Evolutionary conservation across 2,888 invertebrate genomes (phyloP).

Genomic region (Erannis defoliaria): DNA sequence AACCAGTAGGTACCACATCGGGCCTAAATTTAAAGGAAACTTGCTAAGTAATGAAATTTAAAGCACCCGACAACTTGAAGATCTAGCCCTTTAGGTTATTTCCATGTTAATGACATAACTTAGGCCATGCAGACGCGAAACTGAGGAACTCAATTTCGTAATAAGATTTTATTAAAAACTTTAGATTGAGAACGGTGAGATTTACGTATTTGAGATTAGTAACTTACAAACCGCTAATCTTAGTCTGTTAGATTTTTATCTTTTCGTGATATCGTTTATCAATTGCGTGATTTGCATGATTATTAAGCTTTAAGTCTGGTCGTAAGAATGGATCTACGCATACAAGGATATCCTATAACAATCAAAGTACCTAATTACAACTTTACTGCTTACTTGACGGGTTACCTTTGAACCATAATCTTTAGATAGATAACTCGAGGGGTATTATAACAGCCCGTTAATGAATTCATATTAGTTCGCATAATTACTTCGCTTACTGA

Average conservation of each 20-base stretch:
- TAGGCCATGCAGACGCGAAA: slow-evolving; percentile 13
- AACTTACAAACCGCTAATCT: background rate
- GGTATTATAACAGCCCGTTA: background rate
- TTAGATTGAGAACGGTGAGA: background rate
- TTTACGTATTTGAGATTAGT: background rate
- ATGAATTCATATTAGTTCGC: slow-evolving; percentile 5
- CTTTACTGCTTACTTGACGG: no score
- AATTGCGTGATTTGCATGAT: no score
- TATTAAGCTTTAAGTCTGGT: no score
- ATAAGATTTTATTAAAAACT: slow-evolving; percentile 22
- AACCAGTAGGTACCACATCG: slow-evolving; percentile 15
- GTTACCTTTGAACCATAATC: no score
- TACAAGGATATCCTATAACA: no score
- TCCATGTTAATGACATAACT: slow-evolving; percentile 32
- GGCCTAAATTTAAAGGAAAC: slow-evolving; percentile 37
- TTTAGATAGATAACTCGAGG: background rate
- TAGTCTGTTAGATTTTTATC: no score
- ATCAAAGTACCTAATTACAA: no score
- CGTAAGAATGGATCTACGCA: no score
- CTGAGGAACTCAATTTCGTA: slow-evolving; percentile 16
- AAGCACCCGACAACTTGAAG: slow-evolving; percentile 24
- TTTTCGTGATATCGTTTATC: no score
- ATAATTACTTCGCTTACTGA: slow-evolving; percentile 10
- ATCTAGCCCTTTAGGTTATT: slow-evolving; percentile 26
- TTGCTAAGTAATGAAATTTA: slow-evolving; percentile 37